These are phyloP conservation scores for Corydoras maculifer DNA, from an alignment of 2,113 vertebrate genomes.

Conservation along the genomic window DNA sequence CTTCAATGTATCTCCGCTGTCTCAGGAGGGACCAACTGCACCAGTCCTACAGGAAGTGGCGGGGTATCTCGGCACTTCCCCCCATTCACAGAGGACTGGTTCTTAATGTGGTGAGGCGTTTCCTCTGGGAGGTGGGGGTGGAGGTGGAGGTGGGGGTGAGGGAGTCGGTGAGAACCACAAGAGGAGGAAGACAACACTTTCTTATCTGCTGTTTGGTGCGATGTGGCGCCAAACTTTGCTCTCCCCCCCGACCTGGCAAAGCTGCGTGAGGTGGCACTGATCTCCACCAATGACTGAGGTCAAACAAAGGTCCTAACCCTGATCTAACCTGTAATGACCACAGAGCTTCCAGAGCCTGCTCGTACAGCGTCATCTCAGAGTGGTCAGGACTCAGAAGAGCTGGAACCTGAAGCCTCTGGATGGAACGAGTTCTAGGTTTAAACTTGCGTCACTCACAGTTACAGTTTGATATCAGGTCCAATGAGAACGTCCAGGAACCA, in stretches of 20 bases:
- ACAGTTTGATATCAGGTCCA: too few species aligned
- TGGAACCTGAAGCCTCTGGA: too few species aligned
- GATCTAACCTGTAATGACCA: too few species aligned
- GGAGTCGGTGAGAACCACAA: slow-evolving; percentile 49
- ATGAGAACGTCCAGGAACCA: too few species aligned
- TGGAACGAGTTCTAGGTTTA: too few species aligned
- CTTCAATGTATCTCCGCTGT: not conserved
- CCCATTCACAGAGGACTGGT: slow-evolving; percentile 36
- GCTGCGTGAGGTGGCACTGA: not conserved
- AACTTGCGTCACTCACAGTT: too few species aligned
- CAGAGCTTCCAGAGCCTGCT: too few species aligned
- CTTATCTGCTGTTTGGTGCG: slow-evolving; percentile 68
- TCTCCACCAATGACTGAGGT: not conserved
- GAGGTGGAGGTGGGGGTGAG: slow-evolving; percentile 54
- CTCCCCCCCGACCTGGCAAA: slow-evolving; percentile 25
- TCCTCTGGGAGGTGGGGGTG: slow-evolving; percentile 54
- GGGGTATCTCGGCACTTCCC: slow-evolving; percentile 27
- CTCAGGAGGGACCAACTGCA: not conserved
- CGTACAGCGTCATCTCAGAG: too few species aligned
- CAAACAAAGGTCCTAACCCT: not conserved
- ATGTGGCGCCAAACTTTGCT: slow-evolving; percentile 62
- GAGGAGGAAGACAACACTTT: slow-evolving; percentile 69
- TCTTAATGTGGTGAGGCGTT: slow-evolving; percentile 68
- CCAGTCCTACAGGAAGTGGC: slow-evolving; percentile 11
- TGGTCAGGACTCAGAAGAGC: too few species aligned